Base-by-base conservation (phyloP, 2,888 invertebrate genomes). In the Ochropacha duplaris region DNA sequence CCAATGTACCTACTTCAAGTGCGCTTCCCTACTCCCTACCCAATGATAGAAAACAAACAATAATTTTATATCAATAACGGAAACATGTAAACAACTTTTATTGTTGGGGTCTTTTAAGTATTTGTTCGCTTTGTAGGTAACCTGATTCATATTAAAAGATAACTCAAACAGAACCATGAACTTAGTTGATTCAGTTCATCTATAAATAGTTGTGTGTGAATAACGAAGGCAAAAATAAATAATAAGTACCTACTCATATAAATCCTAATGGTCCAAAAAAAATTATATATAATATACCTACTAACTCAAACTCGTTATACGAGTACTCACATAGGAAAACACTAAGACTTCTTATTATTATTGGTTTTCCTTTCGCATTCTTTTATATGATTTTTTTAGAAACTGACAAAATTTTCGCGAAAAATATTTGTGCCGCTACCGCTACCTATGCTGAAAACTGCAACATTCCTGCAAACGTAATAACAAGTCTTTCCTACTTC, bases 391-490 rank as follows among this genome's bases (percentile, higher is more conserved):
- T 24, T 24, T 5, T 24, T 24, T 24, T 5, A 31, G n/a, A n/a
- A n/a, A n/a, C n/a, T n/a, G n/a, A n/a, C n/a, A n/a, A n/a, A n/a
- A n/a, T n/a, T n/a, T n/a, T n/a, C n/a, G n/a, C n/a, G n/a, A n/a
- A n/a, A n/a, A n/a, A n/a, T n/a, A n/a, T n/a, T n/a, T n/a, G n/a
- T n/a, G n/a, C n/a, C n/a, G n/a, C n/a, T n/a, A n/a, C n/a, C n/a
- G n/a, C n/a, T n/a, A n/a, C n/a, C n/a, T n/a, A 36, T 36, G 54
- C 59, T 64, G 69, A 66, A 56, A 60, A 44, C 44, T 19, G 56
- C 66, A 68, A 71, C 44, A 19, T 44, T 70, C 62, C 70, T 59
- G 57, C n/a, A 57, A 68, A 63, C 50, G 56, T 39, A 39, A n/a
- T 16, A 44, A 22, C 22, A 34, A 22, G n/a, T 12, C 54, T 60